phyloP scores from a whole-genome alignment of 1,140 invertebrate genomes.

The Atta colombica region DNA sequence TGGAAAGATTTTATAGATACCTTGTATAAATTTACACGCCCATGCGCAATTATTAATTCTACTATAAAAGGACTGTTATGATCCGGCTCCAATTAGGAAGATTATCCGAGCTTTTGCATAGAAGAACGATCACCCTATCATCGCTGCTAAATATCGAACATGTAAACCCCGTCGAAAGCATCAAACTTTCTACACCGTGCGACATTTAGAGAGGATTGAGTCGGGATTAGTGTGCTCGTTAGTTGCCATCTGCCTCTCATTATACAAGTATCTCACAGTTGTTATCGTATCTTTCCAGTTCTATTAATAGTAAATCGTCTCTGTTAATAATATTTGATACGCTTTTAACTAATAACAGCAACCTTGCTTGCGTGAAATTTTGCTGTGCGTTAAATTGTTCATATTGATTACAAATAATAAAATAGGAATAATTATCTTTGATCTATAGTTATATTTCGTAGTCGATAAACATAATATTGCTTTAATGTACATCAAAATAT shows the following conservation, averaged over 20 bases:
- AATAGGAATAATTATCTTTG: conserved; percentile 8
- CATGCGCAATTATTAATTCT: neutral
- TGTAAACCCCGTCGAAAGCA: conserved; percentile 71
- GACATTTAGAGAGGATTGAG: conserved; percentile 78
- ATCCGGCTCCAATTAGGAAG: conserved; percentile 71
- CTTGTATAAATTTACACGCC: neutral
- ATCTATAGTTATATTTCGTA: neutral
- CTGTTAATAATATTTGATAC: neutral
- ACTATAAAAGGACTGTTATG: conserved; percentile 14
- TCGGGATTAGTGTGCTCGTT: conserved; percentile 56
- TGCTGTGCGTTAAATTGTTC: neutral
- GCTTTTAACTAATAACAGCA: conserved; percentile 10
- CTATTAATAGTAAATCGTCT: conserved; percentile 29
- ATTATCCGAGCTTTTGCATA: conserved; percentile 69
- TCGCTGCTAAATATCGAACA: conserved; percentile 67
- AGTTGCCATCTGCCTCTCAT: conserved; percentile 47
- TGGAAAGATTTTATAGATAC: too few relatives aligned
- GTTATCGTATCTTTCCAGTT: conserved; percentile 25
- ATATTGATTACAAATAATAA: neutral
- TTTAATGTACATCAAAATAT: neutral
- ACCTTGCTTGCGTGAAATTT: too few relatives aligned
- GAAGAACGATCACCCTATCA: conserved; percentile 65
- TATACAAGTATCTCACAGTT: conserved; percentile 38
- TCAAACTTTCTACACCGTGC: conserved; percentile 51
- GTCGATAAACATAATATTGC: neutral